A percentile compares a stretch with the other conserved stretches of the same genome.
phyloP scores from a whole-genome alignment of 1,140 invertebrate genomes.

The Drosophila yakuba region DNA sequence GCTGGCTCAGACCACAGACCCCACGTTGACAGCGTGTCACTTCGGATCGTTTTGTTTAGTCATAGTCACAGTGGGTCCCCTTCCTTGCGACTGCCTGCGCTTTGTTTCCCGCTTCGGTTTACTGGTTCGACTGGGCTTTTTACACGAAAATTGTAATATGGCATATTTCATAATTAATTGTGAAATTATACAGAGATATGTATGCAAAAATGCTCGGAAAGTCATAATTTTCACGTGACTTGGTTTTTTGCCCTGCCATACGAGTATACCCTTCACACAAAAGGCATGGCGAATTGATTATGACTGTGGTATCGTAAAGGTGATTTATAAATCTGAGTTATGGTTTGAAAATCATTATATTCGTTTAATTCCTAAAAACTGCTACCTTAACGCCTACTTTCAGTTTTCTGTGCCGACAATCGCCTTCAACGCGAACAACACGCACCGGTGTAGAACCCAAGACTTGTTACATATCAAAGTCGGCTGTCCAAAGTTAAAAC shows the following conservation, averaged over 20 bases:
- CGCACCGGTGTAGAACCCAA: slow-evolving; percentile 42
- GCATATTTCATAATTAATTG: slow-evolving; percentile 80
- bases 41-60: slow-evolving; percentile 79
- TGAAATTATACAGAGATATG: slow-evolving; percentile 74
- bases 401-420: not conserved
- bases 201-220: slow-evolving; percentile 65
- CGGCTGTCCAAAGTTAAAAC: slow-evolving; percentile 66
- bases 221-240: slow-evolving; percentile 56
- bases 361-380: too few relatives aligned
- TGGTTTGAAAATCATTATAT: too few relatives aligned
- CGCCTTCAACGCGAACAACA: slow-evolving; percentile 42
- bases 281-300: not conserved
- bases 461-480: slow-evolving; percentile 65
- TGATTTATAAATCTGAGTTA: too few relatives aligned
- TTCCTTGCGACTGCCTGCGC: slow-evolving; percentile 6
- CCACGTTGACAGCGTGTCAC: slow-evolving; percentile 78
- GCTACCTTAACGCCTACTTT: not conserved
- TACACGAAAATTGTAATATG: slow-evolving; percentile 31
- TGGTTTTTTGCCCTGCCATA: slow-evolving; percentile 22
- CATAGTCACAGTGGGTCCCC: slow-evolving; percentile 56
- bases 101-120: slow-evolving; percentile 20
- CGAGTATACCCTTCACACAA: slow-evolving; percentile 15
- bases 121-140: slow-evolving; percentile 32
- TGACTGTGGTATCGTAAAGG: not conserved
- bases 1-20: slow-evolving; percentile 54